Conservation (phyloP, 1,140 invertebrate genomes). For the Solen grandis region DNA sequence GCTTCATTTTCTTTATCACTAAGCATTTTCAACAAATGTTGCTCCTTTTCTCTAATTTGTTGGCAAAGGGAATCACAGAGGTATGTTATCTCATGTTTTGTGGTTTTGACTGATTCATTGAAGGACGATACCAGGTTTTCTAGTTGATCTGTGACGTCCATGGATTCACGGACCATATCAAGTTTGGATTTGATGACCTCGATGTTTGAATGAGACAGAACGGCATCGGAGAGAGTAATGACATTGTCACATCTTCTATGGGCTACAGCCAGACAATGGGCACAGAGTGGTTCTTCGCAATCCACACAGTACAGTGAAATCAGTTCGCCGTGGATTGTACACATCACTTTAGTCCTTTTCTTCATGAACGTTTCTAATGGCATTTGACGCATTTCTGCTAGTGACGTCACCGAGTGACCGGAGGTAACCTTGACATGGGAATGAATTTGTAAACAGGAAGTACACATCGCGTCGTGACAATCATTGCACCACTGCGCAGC, state of each 20-base stretch:
- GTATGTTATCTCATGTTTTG: slow-evolving; percentile 57
- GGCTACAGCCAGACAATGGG: slow-evolving; percentile 65
- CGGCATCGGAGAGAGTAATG: slow-evolving; percentile 66
- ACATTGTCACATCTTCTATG: slow-evolving; percentile 71
- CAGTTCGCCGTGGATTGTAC: slow-evolving; percentile 66
- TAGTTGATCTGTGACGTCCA: slow-evolving; percentile 51
- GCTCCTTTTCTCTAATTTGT: slow-evolving; percentile 64
- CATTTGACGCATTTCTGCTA: slow-evolving; percentile 66
- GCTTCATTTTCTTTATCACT: slow-evolving; percentile 57
- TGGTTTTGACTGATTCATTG: slow-evolving; percentile 64
- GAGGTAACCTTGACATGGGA: slow-evolving; percentile 86
- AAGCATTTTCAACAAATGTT: slow-evolving; percentile 61
- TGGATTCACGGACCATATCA: slow-evolving; percentile 47
- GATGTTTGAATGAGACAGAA: slow-evolving; percentile 64
- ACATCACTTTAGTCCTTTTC: slow-evolving; percentile 64
- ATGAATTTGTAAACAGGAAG: slow-evolving; percentile 87
- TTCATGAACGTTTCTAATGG: slow-evolving; percentile 69
- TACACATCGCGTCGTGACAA: slow-evolving; percentile 88
- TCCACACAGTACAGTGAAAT: slow-evolving; percentile 70
- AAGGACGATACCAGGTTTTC: slow-evolving; percentile 50
- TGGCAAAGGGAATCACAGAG: slow-evolving; percentile 60
- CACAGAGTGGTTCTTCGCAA: slow-evolving; percentile 68
- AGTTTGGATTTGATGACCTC: slow-evolving; percentile 63
- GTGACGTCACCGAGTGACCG: slow-evolving; percentile 85
- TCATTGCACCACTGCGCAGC: slow-evolving; percentile 80